These are phyloP conservation scores for Synergus gifuensis DNA, from an alignment of 2,888 invertebrate genomes.

Conservation along the genomic window DNA sequence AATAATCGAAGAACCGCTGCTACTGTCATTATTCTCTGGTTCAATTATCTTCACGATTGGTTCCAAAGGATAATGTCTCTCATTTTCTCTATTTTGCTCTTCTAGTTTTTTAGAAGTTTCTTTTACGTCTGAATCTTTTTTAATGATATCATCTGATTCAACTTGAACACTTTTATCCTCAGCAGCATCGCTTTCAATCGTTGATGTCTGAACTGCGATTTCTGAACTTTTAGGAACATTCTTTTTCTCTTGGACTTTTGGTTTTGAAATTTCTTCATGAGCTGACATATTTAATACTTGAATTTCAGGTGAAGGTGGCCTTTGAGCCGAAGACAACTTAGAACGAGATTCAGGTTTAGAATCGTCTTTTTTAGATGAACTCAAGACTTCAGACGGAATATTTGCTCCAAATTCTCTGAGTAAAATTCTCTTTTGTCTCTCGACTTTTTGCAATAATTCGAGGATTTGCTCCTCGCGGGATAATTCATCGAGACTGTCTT, in stretches of 20 bases:
- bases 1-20: constrained; percentile 58
- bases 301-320: constrained; percentile 65
- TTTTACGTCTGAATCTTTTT: not conserved
- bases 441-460: constrained; percentile 72
- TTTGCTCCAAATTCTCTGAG: constrained; percentile 70
- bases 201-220: constrained; percentile 66
- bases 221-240: constrained; percentile 57
- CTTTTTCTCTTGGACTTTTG: constrained; percentile 49
- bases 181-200: constrained; percentile 45
- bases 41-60: constrained; percentile 68
- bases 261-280: constrained; percentile 52
- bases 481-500: constrained; percentile 50
- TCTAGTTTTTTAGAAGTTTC: constrained; percentile 18
- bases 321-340: constrained; percentile 8
- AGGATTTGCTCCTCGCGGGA: constrained; percentile 70
- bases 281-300: constrained; percentile 69
- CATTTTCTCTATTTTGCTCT: constrained; percentile 24
- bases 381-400: constrained; percentile 59
- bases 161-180: constrained; percentile 58
- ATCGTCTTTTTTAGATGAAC: constrained; percentile 57
- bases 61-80: constrained; percentile 60
- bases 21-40: constrained; percentile 58
- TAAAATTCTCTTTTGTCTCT: constrained; percentile 68
- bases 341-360: not conserved
- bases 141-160: constrained; percentile 46